Percentiles rank a stretch among this genome's conserved stretches.
Evolutionary conservation across 2,888 invertebrate genomes (phyloP).

Genomic region (Chloromyia formosa): DNA sequence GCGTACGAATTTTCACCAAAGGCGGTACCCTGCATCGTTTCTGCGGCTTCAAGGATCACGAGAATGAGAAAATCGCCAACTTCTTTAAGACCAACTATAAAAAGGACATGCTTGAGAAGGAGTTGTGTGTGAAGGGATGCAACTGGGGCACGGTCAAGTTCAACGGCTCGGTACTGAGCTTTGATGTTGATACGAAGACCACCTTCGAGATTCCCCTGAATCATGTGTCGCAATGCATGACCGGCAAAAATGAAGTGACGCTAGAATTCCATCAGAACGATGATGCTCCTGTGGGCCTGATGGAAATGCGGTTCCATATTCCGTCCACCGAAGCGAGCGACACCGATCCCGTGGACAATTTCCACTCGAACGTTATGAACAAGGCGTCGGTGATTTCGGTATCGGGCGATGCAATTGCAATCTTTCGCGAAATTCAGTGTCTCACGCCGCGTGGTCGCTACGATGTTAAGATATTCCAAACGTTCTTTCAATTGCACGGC

Average conservation of each 20-base stretch:
- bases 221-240: conserved; percentile 94
- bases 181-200: conserved; percentile 82
- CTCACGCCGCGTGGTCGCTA: conserved; percentile 94
- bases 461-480: conserved; percentile 89
- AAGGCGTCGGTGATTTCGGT: conserved; percentile 98
- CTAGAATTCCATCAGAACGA: conserved; percentile 99
- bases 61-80: conserved; percentile 91
- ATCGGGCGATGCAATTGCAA: conserved; percentile 97
- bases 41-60: conserved; percentile 92
- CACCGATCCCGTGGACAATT: conserved; percentile 94
- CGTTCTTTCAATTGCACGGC: conserved; percentile 92
- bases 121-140: conserved; percentile 96
- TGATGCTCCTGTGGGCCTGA: conserved; percentile 94
- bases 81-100: conserved; percentile 86
- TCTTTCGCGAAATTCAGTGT: conserved; percentile 96
- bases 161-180: conserved; percentile 84
- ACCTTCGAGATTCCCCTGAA: conserved; percentile 96
- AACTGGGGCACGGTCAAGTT: conserved; percentile 99
- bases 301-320: conserved; percentile 98
- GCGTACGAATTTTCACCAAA: conserved; percentile 87
- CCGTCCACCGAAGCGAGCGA: conserved; percentile 90
- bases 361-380: conserved; percentile 95
- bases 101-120: conserved; percentile 88
- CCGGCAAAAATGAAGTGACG: conserved; percentile 97
- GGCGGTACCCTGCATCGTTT: conserved; percentile 91